phyloP scores from a whole-genome alignment of 1,140 invertebrate genomes.

The Ceratosolen fusciceps region DNA sequence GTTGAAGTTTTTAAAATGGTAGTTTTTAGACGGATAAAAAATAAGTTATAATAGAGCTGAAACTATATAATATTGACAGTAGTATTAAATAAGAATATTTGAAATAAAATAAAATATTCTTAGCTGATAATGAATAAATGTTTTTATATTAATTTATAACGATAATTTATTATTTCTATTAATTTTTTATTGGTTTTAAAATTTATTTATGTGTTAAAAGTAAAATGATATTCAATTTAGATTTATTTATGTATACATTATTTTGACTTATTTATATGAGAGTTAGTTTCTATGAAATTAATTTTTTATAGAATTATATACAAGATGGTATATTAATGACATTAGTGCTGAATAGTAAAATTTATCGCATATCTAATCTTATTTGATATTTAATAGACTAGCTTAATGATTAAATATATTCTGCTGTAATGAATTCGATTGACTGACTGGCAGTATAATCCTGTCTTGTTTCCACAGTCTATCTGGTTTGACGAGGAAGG shows the following conservation, averaged over 20 bases:
- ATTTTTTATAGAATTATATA: not conserved
- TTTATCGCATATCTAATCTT: not conserved
- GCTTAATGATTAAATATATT: not conserved
- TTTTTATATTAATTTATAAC: not conserved
- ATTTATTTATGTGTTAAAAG: no score
- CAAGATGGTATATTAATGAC: not conserved
- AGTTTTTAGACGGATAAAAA: no score
- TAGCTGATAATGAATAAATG: no score
- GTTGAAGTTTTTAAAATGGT: no score
- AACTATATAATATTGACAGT: no score
- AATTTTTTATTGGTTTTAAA: not conserved
- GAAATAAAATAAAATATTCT: no score
- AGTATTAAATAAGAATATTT: no score
- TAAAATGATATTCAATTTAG: no score
- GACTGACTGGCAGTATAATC: conserved; percentile 58
- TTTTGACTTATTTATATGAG: no score
- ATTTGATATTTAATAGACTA: not conserved
- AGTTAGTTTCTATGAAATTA: not conserved
- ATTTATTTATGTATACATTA: no score
- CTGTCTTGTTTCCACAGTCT: conserved; percentile 75
- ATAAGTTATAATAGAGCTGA: no score
- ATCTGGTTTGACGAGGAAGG: conserved; percentile 78
- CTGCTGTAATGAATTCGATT: conserved; percentile 33
- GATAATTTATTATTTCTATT: not conserved
- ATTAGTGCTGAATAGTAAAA: not conserved